phyloP scores from a whole-genome alignment of 2,113 vertebrate species.

The Gymnorhina tibicen region DNA sequence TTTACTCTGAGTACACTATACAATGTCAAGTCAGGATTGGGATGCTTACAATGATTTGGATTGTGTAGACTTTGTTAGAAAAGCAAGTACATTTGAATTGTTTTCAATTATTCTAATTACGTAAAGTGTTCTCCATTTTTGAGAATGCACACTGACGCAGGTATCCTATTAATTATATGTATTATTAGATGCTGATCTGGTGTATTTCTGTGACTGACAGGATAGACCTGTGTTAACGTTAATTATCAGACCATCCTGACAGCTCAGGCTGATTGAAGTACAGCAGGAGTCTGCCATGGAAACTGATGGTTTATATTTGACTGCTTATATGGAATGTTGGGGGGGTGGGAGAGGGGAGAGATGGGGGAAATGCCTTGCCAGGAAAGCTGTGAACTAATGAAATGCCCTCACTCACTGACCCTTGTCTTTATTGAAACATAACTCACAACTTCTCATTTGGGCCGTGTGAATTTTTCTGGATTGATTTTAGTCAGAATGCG shows the following conservation, averaged over 20 bases:
- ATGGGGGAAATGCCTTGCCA: background rate
- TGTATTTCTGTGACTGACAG: background rate
- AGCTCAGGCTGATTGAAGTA: constrained; percentile 8
- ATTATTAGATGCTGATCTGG: background rate
- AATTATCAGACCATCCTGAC: background rate
- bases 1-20: background rate
- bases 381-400: background rate
- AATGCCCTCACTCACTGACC: background rate
- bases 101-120: background rate
- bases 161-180: background rate
- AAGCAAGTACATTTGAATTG: background rate
- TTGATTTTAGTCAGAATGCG: background rate
- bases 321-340: background rate
- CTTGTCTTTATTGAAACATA: constrained; percentile 1
- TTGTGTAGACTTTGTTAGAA: background rate
- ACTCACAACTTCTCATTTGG: background rate
- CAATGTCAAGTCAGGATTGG: background rate
- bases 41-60: background rate
- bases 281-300: background rate
- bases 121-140: background rate
- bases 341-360: fast-evolving
- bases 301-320: background rate
- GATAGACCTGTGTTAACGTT: background rate
- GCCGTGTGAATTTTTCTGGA: background rate
- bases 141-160: background rate